Evolutionary conservation across 2,888 invertebrate genomes (phyloP), one percentile per base, ranked within the genome.

Genomic region (Copidosoma aretas): DNA sequence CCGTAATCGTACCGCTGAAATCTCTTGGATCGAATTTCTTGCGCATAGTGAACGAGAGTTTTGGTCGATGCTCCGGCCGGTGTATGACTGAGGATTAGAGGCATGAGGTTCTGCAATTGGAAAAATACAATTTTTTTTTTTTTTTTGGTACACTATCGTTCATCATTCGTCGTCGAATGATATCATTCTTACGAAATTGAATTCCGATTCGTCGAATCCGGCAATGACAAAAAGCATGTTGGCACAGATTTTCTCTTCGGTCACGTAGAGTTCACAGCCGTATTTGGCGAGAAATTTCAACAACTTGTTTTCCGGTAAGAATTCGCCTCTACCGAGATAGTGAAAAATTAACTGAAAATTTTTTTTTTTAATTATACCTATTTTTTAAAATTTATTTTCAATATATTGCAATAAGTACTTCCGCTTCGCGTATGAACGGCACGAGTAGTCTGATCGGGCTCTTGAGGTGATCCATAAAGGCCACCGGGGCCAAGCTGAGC

Each of bases 51-150:
- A 1, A 91, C 80, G 10, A 93, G 76, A 0, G 92, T 90, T 81
- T 89, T 90, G 0, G 90, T 88, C 0, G 93, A 93, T 0, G 91
- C 88, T 0, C 93, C 93, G 0, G 92, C 91, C 0, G 93, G 93
- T 0, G 87, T 85, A 73, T 92, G 91, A 12, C 86, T 86, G 49
- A 91, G 78, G 70, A 93, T 89, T 0, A 90, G 84, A 0, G 91
- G 91, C 64, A 93, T 75, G 64, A 92, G 81, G 5, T 80, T 80
- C 76, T 75, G 66, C 0, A 60, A 54, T 59, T 61, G 8, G 4
- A 57, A 64, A 57, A 17, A 61, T 17, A 49, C 21, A 51, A n/a
- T 10, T 52, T 41, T 39, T 25, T 43, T 43, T 53, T 32, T 49
- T 12, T 46, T n/a, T 24, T 52, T 39, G 19, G 12, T 1, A 25